Evolutionary conservation across 1,140 invertebrate genomes (phyloP).

Genomic region (Stratiolaelaps scimitus): DNA sequence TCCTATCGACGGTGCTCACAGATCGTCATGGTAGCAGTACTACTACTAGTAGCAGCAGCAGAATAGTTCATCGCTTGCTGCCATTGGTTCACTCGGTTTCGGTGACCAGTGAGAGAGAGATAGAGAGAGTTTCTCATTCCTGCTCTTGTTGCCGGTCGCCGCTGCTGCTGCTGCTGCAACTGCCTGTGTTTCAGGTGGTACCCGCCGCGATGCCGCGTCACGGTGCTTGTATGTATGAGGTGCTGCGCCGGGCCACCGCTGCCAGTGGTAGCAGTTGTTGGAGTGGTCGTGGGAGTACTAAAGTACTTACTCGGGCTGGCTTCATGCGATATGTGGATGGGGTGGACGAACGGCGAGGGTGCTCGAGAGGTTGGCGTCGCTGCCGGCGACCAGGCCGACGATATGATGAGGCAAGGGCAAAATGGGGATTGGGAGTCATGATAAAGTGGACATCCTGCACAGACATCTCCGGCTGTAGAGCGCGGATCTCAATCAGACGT

Average conservation of each 20-base stretch:
- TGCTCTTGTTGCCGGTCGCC: neutral
- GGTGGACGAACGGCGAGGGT: neutral
- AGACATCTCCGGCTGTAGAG: neutral
- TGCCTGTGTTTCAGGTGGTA: neutral
- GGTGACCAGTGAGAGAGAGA: too few species aligned
- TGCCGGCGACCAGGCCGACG: too few species aligned
- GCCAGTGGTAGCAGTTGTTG: too few species aligned
- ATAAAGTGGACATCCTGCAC: constrained; percentile 10
- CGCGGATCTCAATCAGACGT: constrained; percentile 18
- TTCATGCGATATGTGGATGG: neutral
- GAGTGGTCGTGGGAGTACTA: neutral
- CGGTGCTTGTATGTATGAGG: too few species aligned
- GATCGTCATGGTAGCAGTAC: too few species aligned
- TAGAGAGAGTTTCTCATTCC: too few species aligned
- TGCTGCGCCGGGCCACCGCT: too few species aligned
- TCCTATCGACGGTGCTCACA: too few species aligned
- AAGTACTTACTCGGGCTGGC: neutral
- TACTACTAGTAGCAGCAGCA: too few species aligned
- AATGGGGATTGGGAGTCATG: neutral
- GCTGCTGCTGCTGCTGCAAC: neutral
- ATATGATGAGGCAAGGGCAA: too few species aligned
- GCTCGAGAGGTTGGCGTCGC: neutral
- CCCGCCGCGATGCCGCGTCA: neutral
- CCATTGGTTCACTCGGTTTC: too few species aligned
- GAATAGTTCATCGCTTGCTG: too few species aligned